Conservation (phyloP, 2,797 vertebrate genomes). For the Takifugu rubripes region DNA sequence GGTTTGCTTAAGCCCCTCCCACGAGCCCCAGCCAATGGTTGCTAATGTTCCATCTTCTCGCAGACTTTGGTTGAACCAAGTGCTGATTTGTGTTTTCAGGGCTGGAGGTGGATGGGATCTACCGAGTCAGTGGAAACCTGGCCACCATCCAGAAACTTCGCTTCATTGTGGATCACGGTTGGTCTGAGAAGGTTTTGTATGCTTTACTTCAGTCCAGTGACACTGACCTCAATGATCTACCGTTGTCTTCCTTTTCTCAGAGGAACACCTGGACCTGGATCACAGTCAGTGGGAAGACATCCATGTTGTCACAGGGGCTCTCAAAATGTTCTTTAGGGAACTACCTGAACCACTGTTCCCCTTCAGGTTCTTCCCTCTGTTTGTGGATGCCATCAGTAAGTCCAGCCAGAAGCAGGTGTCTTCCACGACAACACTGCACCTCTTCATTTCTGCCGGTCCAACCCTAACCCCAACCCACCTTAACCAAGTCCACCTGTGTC, state of each 20-base stretch:
- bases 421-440: no score
- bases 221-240: background rate
- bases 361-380: slow-evolving; percentile 87
- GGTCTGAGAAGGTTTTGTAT: background rate
- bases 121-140: slow-evolving; percentile 90
- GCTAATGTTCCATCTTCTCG: no score
- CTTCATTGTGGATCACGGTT: slow-evolving; percentile 53
- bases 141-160: slow-evolving; percentile 88
- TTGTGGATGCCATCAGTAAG: slow-evolving; percentile 94
- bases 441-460: no score
- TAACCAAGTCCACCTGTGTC: slow-evolving; percentile 27
- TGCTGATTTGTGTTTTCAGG: slow-evolving; percentile 57
- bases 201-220: no score
- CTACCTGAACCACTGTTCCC: slow-evolving; percentile 95
- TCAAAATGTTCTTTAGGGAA: slow-evolving; percentile 99
- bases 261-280: slow-evolving; percentile 96
- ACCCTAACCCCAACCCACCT: no score
- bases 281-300: slow-evolving; percentile 98
- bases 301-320: slow-evolving; percentile 95
- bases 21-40: no score
- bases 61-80: background rate
- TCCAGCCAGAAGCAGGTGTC: slow-evolving; percentile 23
- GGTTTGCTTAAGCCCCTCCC: no score
- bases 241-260: slow-evolving; percentile 64
- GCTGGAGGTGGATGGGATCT: slow-evolving; percentile 86